phyloP scores from a whole-genome alignment of 2,797 vertebrate genomes.

The Sylvia borin region DNA sequence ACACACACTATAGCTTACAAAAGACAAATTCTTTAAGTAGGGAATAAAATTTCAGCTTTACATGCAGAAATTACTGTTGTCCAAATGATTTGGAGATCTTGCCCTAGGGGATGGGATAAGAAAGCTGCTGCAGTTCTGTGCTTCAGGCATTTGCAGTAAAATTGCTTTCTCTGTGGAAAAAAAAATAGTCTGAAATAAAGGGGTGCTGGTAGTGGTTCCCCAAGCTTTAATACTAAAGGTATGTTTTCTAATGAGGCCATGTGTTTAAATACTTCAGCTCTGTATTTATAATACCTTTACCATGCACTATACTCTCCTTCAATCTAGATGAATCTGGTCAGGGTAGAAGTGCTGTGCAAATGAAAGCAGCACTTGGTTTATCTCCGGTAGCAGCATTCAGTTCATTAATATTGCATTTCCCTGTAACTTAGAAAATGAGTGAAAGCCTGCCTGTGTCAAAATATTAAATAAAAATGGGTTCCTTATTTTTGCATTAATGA shows the following conservation, averaged over 20 bases:
- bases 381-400: background rate
- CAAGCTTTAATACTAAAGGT: background rate
- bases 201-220: background rate
- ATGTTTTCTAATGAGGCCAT: background rate
- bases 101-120: background rate
- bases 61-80: background rate
- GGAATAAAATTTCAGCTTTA: background rate
- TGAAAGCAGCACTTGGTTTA: background rate
- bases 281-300: background rate
- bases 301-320: background rate
- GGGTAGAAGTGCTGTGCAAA: background rate
- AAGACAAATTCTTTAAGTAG: background rate
- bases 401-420: conserved; percentile 26
- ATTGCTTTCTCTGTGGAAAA: background rate
- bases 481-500: background rate
- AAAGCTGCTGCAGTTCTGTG: background rate
- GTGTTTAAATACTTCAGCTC: background rate
- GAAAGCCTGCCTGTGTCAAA: background rate
- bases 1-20: background rate
- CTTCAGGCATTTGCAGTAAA: background rate
- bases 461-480: background rate
- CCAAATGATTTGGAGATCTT: background rate
- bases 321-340: background rate
- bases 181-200: background rate
- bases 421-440: background rate